Evolutionary conservation across 2,113 vertebrate species (phyloP), one percentile per base, ranked within the genome.

Genomic region (Cyprinodon brontotheroides): DNA sequence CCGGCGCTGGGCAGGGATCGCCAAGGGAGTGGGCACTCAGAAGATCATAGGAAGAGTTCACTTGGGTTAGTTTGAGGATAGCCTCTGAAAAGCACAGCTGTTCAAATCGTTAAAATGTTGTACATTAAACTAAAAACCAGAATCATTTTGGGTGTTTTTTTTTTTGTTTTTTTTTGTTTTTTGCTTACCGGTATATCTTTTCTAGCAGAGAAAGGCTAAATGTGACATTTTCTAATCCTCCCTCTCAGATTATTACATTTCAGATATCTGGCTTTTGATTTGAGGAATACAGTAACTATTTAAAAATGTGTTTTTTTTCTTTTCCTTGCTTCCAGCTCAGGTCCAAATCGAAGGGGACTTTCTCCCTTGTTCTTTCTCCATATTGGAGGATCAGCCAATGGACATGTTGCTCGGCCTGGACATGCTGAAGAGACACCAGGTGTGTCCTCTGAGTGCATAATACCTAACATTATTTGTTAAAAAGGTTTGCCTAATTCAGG

Each of bases 381-480:
- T 99, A 88, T 93, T 99, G 60, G 98, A 99, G 88, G 98, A 99
- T 75, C 98, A 99, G 93, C 98, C 98, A 15, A 99, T 99, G 98
- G 98, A 99, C 89, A 99, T 99, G 98, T 95, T 99, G 47, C 95
- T 99, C 29, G 98, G 98, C 47, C 93, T 99, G 84, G 98, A 99
- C 88, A 99, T 99, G 98, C 93, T 99, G 36, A 99, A 99, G 90
- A 95, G 98, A 87, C 98, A 99, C 79, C 98, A 99, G 97, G 98
- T 99, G 41, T 45, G 85, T 65, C 65, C 11, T 61, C 43, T 40
- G 61, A 38, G 36, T 15, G 13, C 12, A 17, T 53, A 29, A 29
- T 29, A 29, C 29, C 29, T 29, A 29, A 29, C 29, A 29, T 29
- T 29, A 29, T 29, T 29, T 29, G 29, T 29, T 29, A 29, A 29